These are phyloP conservation scores for Ennomos fuscantarius DNA, from an alignment of 2,888 invertebrate genomes.

Conservation along the genomic window DNA sequence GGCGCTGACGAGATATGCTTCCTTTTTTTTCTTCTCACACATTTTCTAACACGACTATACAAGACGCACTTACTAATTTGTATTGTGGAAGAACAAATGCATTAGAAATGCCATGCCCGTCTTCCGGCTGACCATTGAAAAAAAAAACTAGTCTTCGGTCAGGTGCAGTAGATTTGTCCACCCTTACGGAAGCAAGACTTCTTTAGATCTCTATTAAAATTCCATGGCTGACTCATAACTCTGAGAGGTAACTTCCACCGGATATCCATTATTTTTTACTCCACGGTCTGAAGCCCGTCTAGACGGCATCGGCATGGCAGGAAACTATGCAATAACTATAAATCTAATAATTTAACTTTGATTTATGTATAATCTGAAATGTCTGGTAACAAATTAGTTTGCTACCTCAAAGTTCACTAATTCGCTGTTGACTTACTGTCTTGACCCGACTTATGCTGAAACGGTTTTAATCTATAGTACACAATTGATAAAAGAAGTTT, in stretches of 20 bases:
- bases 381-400: conserved; percentile 4
- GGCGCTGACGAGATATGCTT: too few species aligned
- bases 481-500: background rate
- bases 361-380: conserved; percentile 13
- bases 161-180: background rate
- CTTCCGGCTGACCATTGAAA: too few species aligned
- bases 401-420: conserved; percentile 4
- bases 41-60: too few species aligned
- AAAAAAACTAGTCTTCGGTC: too few species aligned
- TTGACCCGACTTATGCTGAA: background rate
- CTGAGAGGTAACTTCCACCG: conserved; percentile 11
- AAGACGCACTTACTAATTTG: too few species aligned
- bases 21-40: too few species aligned
- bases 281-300: conserved; percentile 35
- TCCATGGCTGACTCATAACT: conserved; percentile 9
- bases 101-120: too few species aligned
- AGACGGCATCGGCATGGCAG: conserved; percentile 37
- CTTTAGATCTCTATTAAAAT: conserved; percentile 12
- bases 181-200: background rate
- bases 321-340: conserved; percentile 28
- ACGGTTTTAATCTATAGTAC: background rate
- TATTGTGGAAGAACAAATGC: too few species aligned
- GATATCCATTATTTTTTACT: conserved; percentile 26
- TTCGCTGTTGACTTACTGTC: background rate
- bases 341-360: conserved; percentile 1